These are phyloP conservation scores for Amazona ochrocephala DNA, from an alignment of 2,797 vertebrate species.

Conservation along the genomic window DNA sequence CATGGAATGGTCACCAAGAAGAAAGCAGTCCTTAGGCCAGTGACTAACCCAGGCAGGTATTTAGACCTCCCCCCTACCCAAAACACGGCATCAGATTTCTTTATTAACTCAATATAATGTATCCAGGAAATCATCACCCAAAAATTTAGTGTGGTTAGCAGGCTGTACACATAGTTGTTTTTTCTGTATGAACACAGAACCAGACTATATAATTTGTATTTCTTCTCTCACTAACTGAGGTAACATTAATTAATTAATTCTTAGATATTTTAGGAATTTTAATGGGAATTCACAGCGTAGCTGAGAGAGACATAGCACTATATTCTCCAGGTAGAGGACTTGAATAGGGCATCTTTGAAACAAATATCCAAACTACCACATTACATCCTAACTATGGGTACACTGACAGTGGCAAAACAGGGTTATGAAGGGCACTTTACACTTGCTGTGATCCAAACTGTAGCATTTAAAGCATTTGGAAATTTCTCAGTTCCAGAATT, in stretches of 20 bases:
- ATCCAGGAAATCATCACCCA: constrained; percentile 37
- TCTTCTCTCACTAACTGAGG: not conserved
- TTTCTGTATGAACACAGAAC: not conserved
- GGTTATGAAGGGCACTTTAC: not conserved
- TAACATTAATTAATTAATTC: not conserved
- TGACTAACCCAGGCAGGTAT: not conserved
- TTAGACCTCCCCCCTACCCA: not conserved
- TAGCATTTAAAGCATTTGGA: not conserved
- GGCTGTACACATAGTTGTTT: not conserved
- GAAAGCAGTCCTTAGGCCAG: not conserved
- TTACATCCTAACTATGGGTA: not conserved
- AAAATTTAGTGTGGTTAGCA: constrained; percentile 15
- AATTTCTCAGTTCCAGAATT: not conserved
- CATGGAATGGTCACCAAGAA: not conserved
- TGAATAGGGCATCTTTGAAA: not conserved
- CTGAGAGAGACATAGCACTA: not conserved
- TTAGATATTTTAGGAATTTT: not conserved
- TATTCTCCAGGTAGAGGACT: not conserved
- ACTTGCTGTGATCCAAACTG: not conserved
- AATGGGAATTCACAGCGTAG: not conserved
- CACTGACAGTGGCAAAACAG: not conserved
- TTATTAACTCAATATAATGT: constrained; percentile 22
- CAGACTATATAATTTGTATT: not conserved
- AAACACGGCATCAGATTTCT: constrained; percentile 1
- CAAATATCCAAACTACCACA: not conserved